A percentile compares a stretch with the other conserved stretches of the same genome.
phyloP scores from a whole-genome alignment of 2,113 vertebrate genomes.

The Scolopax mira region DNA sequence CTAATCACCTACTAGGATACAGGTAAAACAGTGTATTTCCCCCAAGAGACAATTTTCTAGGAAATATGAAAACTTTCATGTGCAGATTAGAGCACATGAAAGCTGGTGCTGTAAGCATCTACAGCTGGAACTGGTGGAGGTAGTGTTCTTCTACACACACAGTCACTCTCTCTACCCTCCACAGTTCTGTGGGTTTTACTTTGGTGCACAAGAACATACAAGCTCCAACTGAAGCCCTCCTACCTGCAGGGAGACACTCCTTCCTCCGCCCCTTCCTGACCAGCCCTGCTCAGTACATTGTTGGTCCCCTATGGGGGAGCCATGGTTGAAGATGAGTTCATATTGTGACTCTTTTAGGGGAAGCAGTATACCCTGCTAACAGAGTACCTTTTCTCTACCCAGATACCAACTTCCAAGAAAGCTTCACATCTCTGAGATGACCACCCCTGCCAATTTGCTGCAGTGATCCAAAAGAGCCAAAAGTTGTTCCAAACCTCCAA shows the following conservation, averaged over 20 bases:
- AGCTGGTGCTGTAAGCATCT: background rate
- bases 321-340: background rate
- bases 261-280: background rate
- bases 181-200: background rate
- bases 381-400: background rate
- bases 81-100: background rate
- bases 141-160: background rate
- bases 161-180: too few relatives aligned
- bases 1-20: background rate
- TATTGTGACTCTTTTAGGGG: accelerated
- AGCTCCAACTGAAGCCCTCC: background rate
- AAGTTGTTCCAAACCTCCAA: background rate
- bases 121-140: background rate
- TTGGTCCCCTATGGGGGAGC: accelerated
- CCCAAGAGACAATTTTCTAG: background rate
- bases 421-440: background rate
- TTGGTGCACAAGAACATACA: accelerated
- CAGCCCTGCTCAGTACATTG: background rate
- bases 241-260: background rate
- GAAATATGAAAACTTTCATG: background rate
- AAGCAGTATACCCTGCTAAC: background rate
- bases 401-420: background rate
- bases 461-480: background rate
- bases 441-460: background rate
- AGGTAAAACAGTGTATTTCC: background rate